phyloP scores from a whole-genome alignment of 2,797 vertebrate species.

The Argentina silus region DNA sequence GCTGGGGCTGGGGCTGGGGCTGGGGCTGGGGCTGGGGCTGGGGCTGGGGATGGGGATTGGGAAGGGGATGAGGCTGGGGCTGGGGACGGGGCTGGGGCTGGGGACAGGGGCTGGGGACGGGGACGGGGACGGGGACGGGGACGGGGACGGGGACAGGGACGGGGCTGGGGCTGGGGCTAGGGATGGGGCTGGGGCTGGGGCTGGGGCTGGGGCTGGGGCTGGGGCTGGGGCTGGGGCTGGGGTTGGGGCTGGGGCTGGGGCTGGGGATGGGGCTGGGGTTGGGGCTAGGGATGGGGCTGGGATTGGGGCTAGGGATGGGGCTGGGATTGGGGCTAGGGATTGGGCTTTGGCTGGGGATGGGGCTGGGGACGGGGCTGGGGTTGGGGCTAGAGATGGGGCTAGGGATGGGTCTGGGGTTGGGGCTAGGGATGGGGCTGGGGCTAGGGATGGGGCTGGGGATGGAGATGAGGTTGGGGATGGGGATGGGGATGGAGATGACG shows the following conservation, averaged over 20 bases:
- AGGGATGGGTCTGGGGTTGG: too few species aligned
- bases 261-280: too few species aligned
- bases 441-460: too few species aligned
- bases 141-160: background rate
- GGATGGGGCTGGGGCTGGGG: conserved; percentile 34
- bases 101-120: background rate
- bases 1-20: background rate
- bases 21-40: background rate
- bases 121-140: background rate
- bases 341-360: too few species aligned
- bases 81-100: too few species aligned
- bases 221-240: background rate
- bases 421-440: background rate
- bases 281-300: too few species aligned
- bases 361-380: too few species aligned
- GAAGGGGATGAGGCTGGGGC: background rate
- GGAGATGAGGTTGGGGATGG: background rate
- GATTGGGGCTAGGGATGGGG: too few species aligned
- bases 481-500: background rate
- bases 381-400: too few species aligned
- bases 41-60: background rate
- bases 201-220: conserved; percentile 9
- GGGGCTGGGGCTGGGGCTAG: background rate
- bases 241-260: background rate
- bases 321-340: too few species aligned